Percentiles rank a stretch among this genome's conserved stretches.
These are phyloP conservation scores for Leptosomus discolor DNA, from an alignment of 2,113 vertebrate genomes.

Conservation along the genomic window DNA sequence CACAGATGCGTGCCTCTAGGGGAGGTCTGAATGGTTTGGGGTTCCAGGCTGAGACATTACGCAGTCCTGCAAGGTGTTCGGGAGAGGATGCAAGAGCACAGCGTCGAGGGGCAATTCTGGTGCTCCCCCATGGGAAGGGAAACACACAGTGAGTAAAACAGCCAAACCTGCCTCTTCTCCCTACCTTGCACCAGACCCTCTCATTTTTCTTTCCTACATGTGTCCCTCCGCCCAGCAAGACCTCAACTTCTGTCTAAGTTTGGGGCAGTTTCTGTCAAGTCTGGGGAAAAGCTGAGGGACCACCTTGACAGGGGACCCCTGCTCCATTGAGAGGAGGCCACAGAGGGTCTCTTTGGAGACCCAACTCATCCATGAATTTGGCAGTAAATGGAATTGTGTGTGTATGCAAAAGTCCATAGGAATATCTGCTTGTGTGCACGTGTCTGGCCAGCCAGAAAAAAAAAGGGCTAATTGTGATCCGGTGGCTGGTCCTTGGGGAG, in stretches of 20 bases:
- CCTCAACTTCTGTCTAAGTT: background rate
- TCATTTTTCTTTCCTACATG: fast-evolving
- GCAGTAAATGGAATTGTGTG: background rate
- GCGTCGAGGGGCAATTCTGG: fast-evolving
- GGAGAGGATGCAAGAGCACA: no score
- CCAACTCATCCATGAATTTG: fast-evolving
- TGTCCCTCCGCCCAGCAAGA: background rate
- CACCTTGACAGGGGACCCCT: fast-evolving
- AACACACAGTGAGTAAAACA: background rate
- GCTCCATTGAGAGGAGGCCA: fast-evolving
- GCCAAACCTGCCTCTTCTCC: background rate
- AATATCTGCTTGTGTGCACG: fast-evolving
- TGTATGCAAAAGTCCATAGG: no score
- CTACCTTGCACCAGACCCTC: background rate
- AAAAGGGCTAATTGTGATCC: fast-evolving
- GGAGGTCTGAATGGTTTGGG: background rate
- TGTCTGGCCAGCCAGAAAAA: background rate
- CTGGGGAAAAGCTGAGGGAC: background rate
- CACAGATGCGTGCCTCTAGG: fast-evolving
- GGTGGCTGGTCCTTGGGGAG: background rate
- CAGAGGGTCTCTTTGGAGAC: background rate
- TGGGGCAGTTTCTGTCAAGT: background rate
- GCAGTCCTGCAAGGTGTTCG: fast-evolving
- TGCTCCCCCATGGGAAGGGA: background rate
- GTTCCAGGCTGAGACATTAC: background rate